Evolutionary conservation across 1,140 invertebrate genomes (phyloP).

Genomic region (Drosophila burlai): DNA sequence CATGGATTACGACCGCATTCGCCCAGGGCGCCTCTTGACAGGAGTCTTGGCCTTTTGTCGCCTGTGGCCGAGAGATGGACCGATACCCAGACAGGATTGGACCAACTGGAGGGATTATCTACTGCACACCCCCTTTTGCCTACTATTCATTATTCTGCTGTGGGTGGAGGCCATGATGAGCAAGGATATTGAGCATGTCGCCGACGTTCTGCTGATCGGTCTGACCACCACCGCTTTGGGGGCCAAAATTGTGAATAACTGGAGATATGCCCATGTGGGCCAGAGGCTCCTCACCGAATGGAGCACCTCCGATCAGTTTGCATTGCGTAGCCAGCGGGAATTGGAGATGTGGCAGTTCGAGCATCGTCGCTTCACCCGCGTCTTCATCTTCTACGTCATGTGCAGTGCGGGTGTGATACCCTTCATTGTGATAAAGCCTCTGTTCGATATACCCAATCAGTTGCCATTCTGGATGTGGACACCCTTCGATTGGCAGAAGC

Average conservation of each 20-base stretch:
- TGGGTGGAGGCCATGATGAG: slow-evolving; percentile 60
- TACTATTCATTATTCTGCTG: slow-evolving; percentile 40
- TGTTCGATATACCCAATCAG: slow-evolving; percentile 35
- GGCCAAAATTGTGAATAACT: slow-evolving; percentile 59
- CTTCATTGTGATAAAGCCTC: slow-evolving; percentile 26
- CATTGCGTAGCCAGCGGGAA: slow-evolving; percentile 28
- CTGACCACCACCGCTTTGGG: slow-evolving; percentile 53
- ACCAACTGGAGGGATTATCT: slow-evolving; percentile 21
- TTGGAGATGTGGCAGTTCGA: slow-evolving; percentile 36
- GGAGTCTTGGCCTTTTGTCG: slow-evolving; percentile 6
- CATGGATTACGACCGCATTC: slow-evolving; percentile 41
- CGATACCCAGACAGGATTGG: background rate
- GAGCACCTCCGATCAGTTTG: slow-evolving; percentile 14
- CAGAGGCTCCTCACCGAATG: slow-evolving; percentile 45
- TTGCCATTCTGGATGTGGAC: slow-evolving; percentile 63
- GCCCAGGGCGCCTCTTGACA: slow-evolving; percentile 29
- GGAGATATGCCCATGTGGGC: slow-evolving; percentile 31
- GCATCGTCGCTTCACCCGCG: slow-evolving; percentile 34
- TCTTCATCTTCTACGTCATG: slow-evolving; percentile 23
- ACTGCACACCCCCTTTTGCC: slow-evolving; percentile 38
- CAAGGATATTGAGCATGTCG: slow-evolving; percentile 46
- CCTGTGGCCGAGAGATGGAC: slow-evolving; percentile 26
- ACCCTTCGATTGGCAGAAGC: slow-evolving; percentile 60
- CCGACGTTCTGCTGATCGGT: slow-evolving; percentile 57
- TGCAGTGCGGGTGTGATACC: slow-evolving; percentile 46